A percentile compares a stretch with the other conserved stretches of the same genome.
Evolutionary conservation across 2,888 invertebrate species (phyloP).

Genomic region (Cylloceria caligata): DNA sequence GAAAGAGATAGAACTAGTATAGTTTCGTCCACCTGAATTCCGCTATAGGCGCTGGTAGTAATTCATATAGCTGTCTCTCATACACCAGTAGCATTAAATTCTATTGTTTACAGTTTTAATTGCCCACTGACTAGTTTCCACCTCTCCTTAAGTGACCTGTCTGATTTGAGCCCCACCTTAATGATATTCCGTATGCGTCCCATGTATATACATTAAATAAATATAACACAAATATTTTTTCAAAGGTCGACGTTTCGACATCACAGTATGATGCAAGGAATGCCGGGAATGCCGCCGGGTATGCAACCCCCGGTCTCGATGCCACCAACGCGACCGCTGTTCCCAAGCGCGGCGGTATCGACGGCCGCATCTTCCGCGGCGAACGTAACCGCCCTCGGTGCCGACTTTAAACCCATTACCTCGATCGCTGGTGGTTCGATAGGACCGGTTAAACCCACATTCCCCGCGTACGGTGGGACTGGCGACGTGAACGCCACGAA

Average conservation of each 20-base stretch:
- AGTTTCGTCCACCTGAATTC: too few relatives aligned
- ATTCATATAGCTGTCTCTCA: too few relatives aligned
- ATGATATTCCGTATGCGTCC: too few relatives aligned
- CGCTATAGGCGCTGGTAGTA: too few relatives aligned
- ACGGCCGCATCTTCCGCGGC: conserved; percentile 86
- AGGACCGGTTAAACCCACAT: conserved; percentile 89
- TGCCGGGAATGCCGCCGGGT: conserved; percentile 85
- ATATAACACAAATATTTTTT: neutral
- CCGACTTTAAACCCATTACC: conserved; percentile 87
- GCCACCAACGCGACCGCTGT: conserved; percentile 90
- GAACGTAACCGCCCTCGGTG: conserved; percentile 86
- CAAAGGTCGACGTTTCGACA: conserved; percentile 54
- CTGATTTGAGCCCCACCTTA: too few relatives aligned
- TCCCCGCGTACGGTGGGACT: conserved; percentile 90
- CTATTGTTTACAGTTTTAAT: too few relatives aligned
- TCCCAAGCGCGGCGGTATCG: conserved; percentile 89
- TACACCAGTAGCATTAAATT: too few relatives aligned
- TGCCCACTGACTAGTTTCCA: too few relatives aligned
- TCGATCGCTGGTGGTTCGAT: conserved; percentile 84
- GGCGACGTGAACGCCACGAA: conserved; percentile 80
- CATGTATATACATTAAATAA: too few relatives aligned
- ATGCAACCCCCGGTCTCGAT: conserved; percentile 81
- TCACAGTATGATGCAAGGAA: conserved; percentile 85
- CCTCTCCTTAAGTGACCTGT: too few relatives aligned
- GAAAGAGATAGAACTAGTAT: too few relatives aligned